Conservation (phyloP, 2,888 invertebrate species). For the Sesia bembeciformis region DNA sequence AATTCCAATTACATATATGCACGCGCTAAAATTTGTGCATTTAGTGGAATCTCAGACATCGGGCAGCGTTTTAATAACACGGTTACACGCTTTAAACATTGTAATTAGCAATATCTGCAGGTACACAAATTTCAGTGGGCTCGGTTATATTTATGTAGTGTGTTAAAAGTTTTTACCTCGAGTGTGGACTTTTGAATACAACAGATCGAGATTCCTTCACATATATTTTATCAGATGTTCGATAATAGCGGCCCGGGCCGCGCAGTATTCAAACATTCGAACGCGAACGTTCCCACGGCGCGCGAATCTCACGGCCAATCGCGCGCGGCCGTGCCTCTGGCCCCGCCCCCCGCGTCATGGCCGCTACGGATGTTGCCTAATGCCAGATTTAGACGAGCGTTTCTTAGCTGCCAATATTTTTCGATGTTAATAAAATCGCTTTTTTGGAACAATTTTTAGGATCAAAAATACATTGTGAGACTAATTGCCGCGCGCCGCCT, state of each 20-base stretch:
- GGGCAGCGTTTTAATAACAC: background rate
- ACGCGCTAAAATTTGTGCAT: constrained; percentile 21
- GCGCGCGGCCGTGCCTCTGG: constrained; percentile 32
- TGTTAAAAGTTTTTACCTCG: background rate
- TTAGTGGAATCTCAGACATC: constrained; percentile 16
- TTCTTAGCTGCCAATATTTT: constrained; percentile 28
- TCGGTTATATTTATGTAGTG: too few species aligned
- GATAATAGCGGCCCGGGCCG: constrained; percentile 10
- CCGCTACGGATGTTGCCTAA: constrained; percentile 52
- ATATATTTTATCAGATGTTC: constrained; percentile 1
- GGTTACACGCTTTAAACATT: background rate
- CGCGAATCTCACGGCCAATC: constrained; percentile 56
- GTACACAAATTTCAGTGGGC: background rate
- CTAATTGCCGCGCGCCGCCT: constrained; percentile 21
- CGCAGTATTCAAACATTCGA: constrained; percentile 33
- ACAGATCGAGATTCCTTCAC: background rate
- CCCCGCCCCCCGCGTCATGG: constrained; percentile 64
- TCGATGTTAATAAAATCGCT: constrained; percentile 5
- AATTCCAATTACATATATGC: constrained; percentile 22
- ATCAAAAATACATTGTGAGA: constrained; percentile 5
- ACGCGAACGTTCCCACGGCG: constrained; percentile 33
- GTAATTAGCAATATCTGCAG: background rate
- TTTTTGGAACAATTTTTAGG: background rate
- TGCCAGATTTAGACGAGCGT: constrained; percentile 59
- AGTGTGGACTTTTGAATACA: background rate